Percentiles rank a stretch among this genome's conserved stretches.
Evolutionary conservation across 53 echinoderm and acorn worm species (phyloP).

Genomic region (Henricia sp.): DNA sequence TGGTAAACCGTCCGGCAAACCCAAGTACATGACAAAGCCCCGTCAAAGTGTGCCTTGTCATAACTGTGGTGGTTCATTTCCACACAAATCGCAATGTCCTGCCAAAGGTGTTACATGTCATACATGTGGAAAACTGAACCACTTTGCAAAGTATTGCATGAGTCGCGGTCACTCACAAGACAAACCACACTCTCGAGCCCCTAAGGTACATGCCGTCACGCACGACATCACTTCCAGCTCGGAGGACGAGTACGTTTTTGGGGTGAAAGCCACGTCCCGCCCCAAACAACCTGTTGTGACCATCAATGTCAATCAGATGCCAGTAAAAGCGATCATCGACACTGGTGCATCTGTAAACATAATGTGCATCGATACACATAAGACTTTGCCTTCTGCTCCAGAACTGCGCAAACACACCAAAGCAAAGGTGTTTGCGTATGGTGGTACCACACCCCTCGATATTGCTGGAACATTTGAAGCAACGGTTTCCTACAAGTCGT

Average conservation of each 20-base stretch:
- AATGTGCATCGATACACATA: not conserved
- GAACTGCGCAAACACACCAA: not conserved
- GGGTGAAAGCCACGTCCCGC: too few relatives aligned
- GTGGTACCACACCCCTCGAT: conserved; percentile 9
- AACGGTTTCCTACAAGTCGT: conserved; percentile 15
- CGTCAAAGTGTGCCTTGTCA: too few relatives aligned
- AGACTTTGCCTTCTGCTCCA: not conserved
- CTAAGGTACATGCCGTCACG: not conserved
- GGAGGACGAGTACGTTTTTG: too few relatives aligned
- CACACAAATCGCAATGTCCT: too few relatives aligned
- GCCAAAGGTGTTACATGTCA: conserved; percentile 28
- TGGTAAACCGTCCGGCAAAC: not conserved
- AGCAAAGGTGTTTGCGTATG: conserved; percentile 23
- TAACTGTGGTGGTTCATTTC: too few relatives aligned
- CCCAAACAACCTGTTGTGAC: conserved; percentile 15
- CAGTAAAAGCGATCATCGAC: conserved; percentile 43
- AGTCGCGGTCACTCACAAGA: not conserved
- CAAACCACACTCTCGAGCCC: too few relatives aligned
- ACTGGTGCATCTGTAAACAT: conserved; percentile 15
- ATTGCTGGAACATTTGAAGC: conserved; percentile 17
- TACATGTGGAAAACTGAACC: not conserved
- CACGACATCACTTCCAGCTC: too few relatives aligned
- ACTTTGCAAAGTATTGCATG: too few relatives aligned
- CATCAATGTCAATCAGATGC: conserved; percentile 16
- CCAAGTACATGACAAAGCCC: conserved; percentile 19